A percentile compares a stretch with the other conserved stretches of the same genome.
These are phyloP conservation scores for Euwallacea fornicatus DNA, from an alignment of 1,140 invertebrate species.

Conservation along the genomic window DNA sequence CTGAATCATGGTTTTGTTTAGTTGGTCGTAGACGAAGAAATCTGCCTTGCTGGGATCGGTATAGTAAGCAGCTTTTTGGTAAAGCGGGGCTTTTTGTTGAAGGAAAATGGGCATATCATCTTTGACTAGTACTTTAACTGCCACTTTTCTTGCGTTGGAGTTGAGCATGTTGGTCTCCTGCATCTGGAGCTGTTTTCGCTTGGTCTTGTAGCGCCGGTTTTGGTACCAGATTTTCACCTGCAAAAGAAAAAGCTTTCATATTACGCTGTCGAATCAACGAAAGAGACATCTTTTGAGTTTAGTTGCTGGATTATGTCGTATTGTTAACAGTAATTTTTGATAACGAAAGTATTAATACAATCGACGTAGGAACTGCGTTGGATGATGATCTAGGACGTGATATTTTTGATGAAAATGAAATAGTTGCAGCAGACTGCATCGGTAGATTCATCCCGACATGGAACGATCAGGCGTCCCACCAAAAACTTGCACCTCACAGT, in stretches of 20 bases:
- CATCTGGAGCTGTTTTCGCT: constrained; percentile 87
- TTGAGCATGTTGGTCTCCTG: constrained; percentile 65
- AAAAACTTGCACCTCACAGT: too few species aligned
- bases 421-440: too few species aligned
- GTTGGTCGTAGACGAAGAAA: constrained; percentile 50
- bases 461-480: too few species aligned
- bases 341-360: too few species aligned
- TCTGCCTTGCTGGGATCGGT: constrained; percentile 44
- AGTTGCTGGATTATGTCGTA: too few species aligned
- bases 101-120: constrained; percentile 65
- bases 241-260: constrained; percentile 12
- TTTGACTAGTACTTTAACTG: constrained; percentile 86
- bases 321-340: too few species aligned
- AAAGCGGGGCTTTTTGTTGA: constrained; percentile 45
- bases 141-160: constrained; percentile 73
- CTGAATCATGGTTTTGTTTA: constrained; percentile 45
- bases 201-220: constrained; percentile 95
- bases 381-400: too few species aligned
- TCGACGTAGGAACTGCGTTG: too few species aligned
- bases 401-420: too few species aligned
- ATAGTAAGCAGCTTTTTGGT: constrained; percentile 44
- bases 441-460: too few species aligned
- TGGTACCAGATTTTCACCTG: constrained; percentile 92
- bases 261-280: background rate
- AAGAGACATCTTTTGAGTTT: too few species aligned